Base-by-base conservation (phyloP, 2,888 invertebrate genomes). In the Eupelmus urozonus region DNA sequence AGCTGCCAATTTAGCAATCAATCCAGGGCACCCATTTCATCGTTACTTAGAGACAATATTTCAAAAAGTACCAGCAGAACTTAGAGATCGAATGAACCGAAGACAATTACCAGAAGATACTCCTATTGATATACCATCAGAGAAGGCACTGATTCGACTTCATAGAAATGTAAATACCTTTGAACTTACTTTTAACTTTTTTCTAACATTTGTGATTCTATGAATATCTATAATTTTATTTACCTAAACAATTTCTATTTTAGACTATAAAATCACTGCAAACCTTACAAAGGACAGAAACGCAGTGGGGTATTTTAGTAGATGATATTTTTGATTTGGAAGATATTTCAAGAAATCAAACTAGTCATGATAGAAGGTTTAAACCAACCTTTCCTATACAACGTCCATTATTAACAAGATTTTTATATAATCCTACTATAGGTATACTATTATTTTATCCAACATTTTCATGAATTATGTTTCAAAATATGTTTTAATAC, bases 251-350 rank as follows among this genome's bases (percentile, higher is more conserved):
- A 55, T 67, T 29, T 78, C 42, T 76, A 69, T 86, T 87, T 45
- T 85, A 94, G 94, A 93, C 95, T 1, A 97, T 97, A 80, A 96
- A 96, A 91, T 95, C 97, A 0, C 91, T 98, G 29, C 98, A 98
- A 90, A 96, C 96, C n/a, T 92, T 97, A 59, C 96, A 96, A 89
- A 93, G 98, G 80, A 97, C 98, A 2, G 97, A 98, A 89, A 97
- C 97, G 0, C 96, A 98, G 87, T 99, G 97, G 97, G 94, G 94
- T 81, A 92, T 96, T 81, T 93, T 97, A 88, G 93, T 98, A 74
- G 93, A 95, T 83, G 93, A 94, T 78, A 94, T 95, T 71, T 93
- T 95, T 85, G 93, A 95, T 84, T 91, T 98, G 82, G 98, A 99
- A 90, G 99, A 99, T 89, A 93, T 96, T 16, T 93, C 95, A 4